Conservation (phyloP, 1,140 invertebrate genomes). For the Parapsyche elsis region DNA sequence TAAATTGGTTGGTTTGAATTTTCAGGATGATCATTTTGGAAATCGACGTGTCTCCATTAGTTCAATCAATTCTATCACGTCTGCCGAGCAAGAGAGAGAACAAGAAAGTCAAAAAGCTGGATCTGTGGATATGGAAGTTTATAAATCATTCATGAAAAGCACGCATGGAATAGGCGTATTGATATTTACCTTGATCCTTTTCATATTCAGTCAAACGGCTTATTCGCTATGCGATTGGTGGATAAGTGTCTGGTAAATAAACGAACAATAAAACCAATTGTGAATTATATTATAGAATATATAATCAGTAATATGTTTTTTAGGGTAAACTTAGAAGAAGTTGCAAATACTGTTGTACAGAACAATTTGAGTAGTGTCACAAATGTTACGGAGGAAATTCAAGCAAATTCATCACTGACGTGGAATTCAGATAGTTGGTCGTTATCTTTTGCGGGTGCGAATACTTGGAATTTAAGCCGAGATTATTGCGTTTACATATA, state of each 20-base stretch:
- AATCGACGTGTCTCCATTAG: slow-evolving; percentile 40
- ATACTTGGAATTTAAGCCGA: slow-evolving; percentile 60
- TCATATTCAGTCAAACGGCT: slow-evolving; percentile 65
- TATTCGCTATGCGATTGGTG: slow-evolving; percentile 63
- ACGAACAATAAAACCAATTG: background rate
- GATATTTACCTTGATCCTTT: slow-evolving; percentile 63
- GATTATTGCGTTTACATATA: slow-evolving; percentile 71
- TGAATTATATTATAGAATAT: background rate
- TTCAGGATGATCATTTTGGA: slow-evolving; percentile 28
- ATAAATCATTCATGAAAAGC: slow-evolving; percentile 69
- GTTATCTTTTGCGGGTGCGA: slow-evolving; percentile 32
- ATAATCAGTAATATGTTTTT: slow-evolving; percentile 39
- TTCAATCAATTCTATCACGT: slow-evolving; percentile 34
- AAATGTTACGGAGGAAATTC: too few relatives aligned
- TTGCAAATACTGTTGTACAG: slow-evolving; percentile 1
- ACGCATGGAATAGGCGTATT: slow-evolving; percentile 66
- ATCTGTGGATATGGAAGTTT: slow-evolving; percentile 63
- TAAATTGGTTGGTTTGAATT: slow-evolving; percentile 10
- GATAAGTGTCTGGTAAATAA: slow-evolving; percentile 63
- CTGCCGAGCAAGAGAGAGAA: slow-evolving; percentile 28
- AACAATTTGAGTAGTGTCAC: background rate
- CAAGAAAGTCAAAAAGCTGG: slow-evolving; percentile 62
- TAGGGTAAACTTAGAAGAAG: slow-evolving; percentile 68
- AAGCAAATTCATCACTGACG: background rate
- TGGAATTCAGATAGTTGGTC: slow-evolving; percentile 17